Evolutionary conservation across 2,797 vertebrate species (phyloP).

Genomic region (Ptychobarbus kaznakovi): DNA sequence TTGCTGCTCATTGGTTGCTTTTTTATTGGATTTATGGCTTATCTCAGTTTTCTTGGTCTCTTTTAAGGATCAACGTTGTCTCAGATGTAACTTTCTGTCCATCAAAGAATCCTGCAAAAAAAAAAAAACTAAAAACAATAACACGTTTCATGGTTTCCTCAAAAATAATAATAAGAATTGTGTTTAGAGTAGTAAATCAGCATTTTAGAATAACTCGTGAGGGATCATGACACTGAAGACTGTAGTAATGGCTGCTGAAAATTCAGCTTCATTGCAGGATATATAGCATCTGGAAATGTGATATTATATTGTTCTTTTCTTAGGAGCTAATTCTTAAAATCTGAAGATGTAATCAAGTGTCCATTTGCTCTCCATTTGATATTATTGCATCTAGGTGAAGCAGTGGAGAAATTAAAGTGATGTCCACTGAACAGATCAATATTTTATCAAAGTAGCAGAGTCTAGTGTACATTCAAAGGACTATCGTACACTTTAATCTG

Average conservation of each 20-base stretch:
- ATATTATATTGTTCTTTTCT: neutral
- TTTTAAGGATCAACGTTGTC: no score
- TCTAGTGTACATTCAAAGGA: neutral
- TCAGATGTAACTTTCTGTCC: neutral
- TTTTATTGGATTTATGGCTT: neutral
- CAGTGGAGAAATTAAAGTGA: neutral
- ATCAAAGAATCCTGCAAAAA: neutral
- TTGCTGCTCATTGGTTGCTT: neutral
- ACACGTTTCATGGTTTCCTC: neutral
- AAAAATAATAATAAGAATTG: neutral
- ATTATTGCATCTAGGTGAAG: neutral
- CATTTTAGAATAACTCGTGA: neutral
- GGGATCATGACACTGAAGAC: neutral
- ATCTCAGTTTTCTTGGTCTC: neutral
- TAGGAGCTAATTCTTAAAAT: neutral
- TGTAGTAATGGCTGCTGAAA: neutral
- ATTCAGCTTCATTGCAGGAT: neutral
- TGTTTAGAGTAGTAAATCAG: neutral
- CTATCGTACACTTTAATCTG: neutral
- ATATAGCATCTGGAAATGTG: neutral
- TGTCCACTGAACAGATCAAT: conserved; percentile 3
- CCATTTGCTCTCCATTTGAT: neutral
- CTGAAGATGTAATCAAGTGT: neutral
- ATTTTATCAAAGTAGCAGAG: neutral
- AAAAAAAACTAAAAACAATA: no score